These are phyloP conservation scores for Gallinago nigripennis DNA, from an alignment of 2,797 vertebrate species.

Conservation along the genomic window DNA sequence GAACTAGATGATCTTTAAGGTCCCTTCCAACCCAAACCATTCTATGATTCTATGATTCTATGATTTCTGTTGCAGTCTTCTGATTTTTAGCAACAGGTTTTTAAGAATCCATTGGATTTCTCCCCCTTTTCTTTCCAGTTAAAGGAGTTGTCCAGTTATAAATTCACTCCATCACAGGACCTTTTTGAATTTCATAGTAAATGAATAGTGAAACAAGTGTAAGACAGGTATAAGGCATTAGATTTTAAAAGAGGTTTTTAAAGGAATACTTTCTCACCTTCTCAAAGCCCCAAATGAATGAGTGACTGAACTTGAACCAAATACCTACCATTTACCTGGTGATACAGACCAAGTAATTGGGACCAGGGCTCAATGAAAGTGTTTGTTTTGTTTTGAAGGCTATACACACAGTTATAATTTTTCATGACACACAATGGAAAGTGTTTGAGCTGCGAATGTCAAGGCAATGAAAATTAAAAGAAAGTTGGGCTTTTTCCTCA, in stretches of 20 bases:
- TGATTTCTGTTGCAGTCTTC: neutral
- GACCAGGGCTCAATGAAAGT: neutral
- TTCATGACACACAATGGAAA: neutral
- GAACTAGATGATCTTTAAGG: no score
- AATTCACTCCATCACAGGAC: neutral
- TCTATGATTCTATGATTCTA: no score
- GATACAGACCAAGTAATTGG: neutral
- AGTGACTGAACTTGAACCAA: neutral
- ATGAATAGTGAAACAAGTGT: neutral
- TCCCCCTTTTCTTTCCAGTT: neutral
- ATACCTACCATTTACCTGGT: neutral
- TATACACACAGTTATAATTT: neutral
- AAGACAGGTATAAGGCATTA: neutral
- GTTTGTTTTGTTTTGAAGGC: neutral
- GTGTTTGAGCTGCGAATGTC: slow-evolving; percentile 19
- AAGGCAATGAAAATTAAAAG: slow-evolving; percentile 20
- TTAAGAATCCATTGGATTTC: neutral
- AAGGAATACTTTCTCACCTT: neutral
- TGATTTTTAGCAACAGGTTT: slow-evolving; percentile 1
- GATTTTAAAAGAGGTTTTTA: neutral
- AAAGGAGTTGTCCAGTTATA: neutral
- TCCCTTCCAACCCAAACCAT: no score
- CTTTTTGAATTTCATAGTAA: slow-evolving; percentile 25
- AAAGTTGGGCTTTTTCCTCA: neutral
- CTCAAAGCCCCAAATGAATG: neutral